Evolutionary conservation across 1,140 invertebrate species (phyloP), one percentile per base, ranked within the genome.

Genomic region (Eciton burchellii): DNA sequence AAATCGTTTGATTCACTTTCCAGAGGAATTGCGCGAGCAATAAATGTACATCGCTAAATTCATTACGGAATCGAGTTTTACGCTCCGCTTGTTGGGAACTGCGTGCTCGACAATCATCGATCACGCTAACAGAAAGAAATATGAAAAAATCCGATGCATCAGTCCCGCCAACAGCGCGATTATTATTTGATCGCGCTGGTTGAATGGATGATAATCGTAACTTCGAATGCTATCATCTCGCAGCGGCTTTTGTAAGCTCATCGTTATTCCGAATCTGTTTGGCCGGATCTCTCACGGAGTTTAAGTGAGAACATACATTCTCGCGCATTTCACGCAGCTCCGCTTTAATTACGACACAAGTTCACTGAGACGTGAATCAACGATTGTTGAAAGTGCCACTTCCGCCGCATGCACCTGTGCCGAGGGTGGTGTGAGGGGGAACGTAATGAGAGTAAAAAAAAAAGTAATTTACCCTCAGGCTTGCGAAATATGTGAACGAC

Each of bases 401-500:
- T 82, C 52, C 45, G 41, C 71, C 21, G 57, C 85, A 86, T 86
- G 85, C 85, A 82, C 29, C 60, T 24, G 49, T 81, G 84, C 57
- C 70, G 82, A 68, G 49, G 74, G 81, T 54, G 74, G 81, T 54
- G 59, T 63, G 24, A 24, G 56, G 60, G 66, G 21, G 11, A 24
- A 49, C 45, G 29, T 16, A 74, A 63, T 26, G 41, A 73, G 45
- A 54, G 41, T 82, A 81, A 85, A 56, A 57, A 47, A 82, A 85
- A 77, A 81, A 76, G 65, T 71, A 71, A 72, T 76, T 86, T 85
- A 86, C 85, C 85, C 47, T 84, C 56, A 76, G 68, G 16, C 49
- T 86, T 83, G 79, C 72, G 74, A 79, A 79, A 87, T 73, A 85
- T 82, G 79, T 83, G 84, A 86, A 74, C 71, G 84, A 87, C 85